phyloP scores from a whole-genome alignment of 2,888 invertebrate genomes.

The Nomada fabriciana region DNA sequence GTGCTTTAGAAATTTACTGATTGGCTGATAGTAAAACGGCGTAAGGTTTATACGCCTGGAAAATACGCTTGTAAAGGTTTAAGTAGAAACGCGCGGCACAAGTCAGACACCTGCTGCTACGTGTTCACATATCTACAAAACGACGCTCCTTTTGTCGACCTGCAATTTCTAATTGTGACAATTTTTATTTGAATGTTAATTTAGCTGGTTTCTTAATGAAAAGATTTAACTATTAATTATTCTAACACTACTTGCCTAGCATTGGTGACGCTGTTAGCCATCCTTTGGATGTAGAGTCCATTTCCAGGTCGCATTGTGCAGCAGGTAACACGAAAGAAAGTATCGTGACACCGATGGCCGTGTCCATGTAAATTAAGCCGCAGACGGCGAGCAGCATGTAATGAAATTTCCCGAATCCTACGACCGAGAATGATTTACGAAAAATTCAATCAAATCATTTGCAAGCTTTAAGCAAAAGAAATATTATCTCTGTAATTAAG shows the following conservation, averaged over 20 bases:
- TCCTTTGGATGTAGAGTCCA: conserved; percentile 84
- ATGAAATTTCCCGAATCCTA: conserved; percentile 86
- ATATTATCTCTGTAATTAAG: neutral
- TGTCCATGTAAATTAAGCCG: conserved; percentile 86
- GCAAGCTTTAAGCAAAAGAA: neutral
- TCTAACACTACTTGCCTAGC: conserved; percentile 78
- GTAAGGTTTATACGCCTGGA: neutral
- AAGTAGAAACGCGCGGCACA: conserved; percentile 17
- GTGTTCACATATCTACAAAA: neutral
- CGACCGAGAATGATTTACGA: neutral
- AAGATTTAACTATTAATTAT: no score
- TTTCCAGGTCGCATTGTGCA: conserved; percentile 84
- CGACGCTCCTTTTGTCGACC: neutral
- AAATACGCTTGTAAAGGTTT: neutral
- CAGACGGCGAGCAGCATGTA: conserved; percentile 84
- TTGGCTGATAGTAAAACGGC: neutral
- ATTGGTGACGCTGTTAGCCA: conserved; percentile 84
- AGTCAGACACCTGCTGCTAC: conserved; percentile 9
- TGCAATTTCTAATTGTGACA: no score
- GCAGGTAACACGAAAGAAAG: conserved; percentile 86
- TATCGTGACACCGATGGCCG: conserved; percentile 85
- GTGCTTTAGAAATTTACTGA: neutral
- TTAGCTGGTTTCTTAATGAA: no score
- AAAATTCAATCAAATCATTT: neutral
- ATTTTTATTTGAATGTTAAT: neutral